phyloP scores from a whole-genome alignment of 23 tunicate species.

The Ascidia mentula region DNA sequence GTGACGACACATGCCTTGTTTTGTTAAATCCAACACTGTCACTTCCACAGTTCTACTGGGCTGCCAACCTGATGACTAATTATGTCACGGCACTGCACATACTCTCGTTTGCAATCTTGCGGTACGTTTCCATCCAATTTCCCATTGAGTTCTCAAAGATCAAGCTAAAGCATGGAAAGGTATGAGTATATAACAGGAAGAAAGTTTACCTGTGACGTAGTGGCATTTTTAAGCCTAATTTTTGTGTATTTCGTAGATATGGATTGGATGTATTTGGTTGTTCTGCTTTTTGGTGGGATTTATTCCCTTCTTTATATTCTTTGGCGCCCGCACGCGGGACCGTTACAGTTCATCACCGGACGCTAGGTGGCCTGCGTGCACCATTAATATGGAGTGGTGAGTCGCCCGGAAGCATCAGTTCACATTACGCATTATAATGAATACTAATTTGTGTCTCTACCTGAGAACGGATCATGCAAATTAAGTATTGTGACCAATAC shows the following conservation, averaged over 20 bases:
- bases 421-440: no score
- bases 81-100: slow-evolving; percentile 43
- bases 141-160: slow-evolving; percentile 32
- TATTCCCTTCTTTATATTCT: slow-evolving; percentile 40
- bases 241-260: slow-evolving; percentile 23
- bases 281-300: slow-evolving; percentile 24
- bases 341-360: slow-evolving; percentile 25
- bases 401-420: no score
- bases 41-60: slow-evolving; percentile 58
- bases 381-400: slow-evolving; percentile 34
- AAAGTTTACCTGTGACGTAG: no score
- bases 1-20: no score
- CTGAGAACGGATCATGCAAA: no score
- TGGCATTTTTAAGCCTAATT: no score
- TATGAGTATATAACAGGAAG: no score
- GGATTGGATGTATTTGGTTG: slow-evolving; percentile 26
- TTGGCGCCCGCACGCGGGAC: slow-evolving; percentile 35
- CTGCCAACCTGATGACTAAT: slow-evolving; percentile 33
- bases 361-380: slow-evolving; percentile 67
- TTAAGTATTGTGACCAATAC: no score
- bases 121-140: slow-evolving; percentile 32
- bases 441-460: no score
- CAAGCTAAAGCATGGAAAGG: slow-evolving; percentile 24
- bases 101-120: slow-evolving; percentile 32
- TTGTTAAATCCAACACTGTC: no score